Evolutionary conservation across 2,888 invertebrate species (phyloP).

Genomic region (Aspidapion aeneum): DNA sequence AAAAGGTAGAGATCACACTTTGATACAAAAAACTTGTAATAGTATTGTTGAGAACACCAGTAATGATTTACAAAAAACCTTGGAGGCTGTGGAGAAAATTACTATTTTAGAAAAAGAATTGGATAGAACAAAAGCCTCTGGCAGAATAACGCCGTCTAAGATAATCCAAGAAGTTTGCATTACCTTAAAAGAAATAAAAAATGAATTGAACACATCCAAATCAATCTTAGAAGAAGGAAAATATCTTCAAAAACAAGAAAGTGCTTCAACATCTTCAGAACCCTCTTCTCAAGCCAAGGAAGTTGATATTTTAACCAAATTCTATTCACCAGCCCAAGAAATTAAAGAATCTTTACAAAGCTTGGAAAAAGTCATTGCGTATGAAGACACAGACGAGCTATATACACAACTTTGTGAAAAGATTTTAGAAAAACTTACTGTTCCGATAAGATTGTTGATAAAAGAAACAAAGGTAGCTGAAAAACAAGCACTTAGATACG

Average conservation of each 20-base stretch:
- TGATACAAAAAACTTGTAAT: slow-evolving; percentile 66
- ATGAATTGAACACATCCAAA: slow-evolving; percentile 47
- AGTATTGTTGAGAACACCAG: slow-evolving; percentile 62
- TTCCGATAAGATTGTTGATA: slow-evolving; percentile 37
- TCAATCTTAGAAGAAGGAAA: slow-evolving; percentile 34
- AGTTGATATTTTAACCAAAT: slow-evolving; percentile 26
- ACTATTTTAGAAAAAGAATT: slow-evolving; percentile 49
- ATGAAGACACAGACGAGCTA: slow-evolving; percentile 33
- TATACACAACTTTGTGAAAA: slow-evolving; percentile 32
- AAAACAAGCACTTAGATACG: slow-evolving; percentile 39
- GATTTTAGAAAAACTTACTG: slow-evolving; percentile 38
- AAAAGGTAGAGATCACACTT: slow-evolving; percentile 62
- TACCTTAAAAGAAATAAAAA: slow-evolving; percentile 58
- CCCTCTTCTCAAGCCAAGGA: slow-evolving; percentile 37
- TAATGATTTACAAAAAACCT: slow-evolving; percentile 53
- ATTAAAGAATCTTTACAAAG: slow-evolving; percentile 49
- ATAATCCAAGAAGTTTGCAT: slow-evolving; percentile 50
- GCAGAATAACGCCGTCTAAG: slow-evolving; percentile 45
- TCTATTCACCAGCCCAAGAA: slow-evolving; percentile 43
- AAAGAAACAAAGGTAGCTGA: slow-evolving; percentile 40
- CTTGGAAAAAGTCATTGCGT: slow-evolving; percentile 31
- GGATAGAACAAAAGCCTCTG: slow-evolving; percentile 40
- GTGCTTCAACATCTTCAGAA: slow-evolving; percentile 28
- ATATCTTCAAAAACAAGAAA: slow-evolving; percentile 22
- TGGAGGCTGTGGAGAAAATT: slow-evolving; percentile 54